Evolutionary conservation across 2,797 vertebrate species (phyloP).

Genomic region (Brachymystax lenok): DNA sequence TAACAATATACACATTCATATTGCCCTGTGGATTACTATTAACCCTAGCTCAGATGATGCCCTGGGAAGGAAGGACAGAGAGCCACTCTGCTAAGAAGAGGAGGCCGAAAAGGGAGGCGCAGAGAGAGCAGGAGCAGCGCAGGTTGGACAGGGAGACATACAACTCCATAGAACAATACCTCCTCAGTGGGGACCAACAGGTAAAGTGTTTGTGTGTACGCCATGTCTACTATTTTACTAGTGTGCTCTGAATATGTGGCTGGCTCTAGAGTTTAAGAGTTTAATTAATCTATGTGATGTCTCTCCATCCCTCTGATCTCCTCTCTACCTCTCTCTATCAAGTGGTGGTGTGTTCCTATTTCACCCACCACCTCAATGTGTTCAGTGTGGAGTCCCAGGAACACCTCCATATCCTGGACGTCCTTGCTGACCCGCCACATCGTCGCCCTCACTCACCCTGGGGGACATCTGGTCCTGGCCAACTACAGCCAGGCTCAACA

Average conservation of each 20-base stretch:
- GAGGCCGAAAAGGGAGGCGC: slow-evolving; percentile 50
- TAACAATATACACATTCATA: neutral
- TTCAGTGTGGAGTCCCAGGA: slow-evolving; percentile 57
- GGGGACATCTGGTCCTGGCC: slow-evolving; percentile 60
- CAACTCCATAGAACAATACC: slow-evolving; percentile 66
- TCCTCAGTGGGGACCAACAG: slow-evolving; percentile 70
- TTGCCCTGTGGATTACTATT: slow-evolving; percentile 24
- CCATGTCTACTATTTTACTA: neutral
- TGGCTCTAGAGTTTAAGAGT: too few relatives aligned
- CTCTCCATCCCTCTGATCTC: neutral
- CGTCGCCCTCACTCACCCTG: slow-evolving; percentile 55
- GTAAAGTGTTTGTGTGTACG: slow-evolving; percentile 28
- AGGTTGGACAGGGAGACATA: slow-evolving; percentile 60
- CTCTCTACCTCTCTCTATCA: slow-evolving; percentile 19
- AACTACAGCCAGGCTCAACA: slow-evolving; percentile 61
- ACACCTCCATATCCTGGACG: slow-evolving; percentile 56
- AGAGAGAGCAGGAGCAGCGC: slow-evolving; percentile 46
- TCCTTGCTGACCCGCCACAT: slow-evolving; percentile 63
- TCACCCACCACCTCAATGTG: slow-evolving; percentile 58
- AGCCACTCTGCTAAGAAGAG: slow-evolving; percentile 59
- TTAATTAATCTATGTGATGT: neutral
- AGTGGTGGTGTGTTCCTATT: slow-evolving; percentile 68
- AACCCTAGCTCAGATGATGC: slow-evolving; percentile 35
- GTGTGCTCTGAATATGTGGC: neutral
- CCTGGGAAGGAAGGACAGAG: slow-evolving; percentile 64